These are phyloP conservation scores for Hassar affinis DNA, from an alignment of 2,113 vertebrate species.

Conservation along the genomic window DNA sequence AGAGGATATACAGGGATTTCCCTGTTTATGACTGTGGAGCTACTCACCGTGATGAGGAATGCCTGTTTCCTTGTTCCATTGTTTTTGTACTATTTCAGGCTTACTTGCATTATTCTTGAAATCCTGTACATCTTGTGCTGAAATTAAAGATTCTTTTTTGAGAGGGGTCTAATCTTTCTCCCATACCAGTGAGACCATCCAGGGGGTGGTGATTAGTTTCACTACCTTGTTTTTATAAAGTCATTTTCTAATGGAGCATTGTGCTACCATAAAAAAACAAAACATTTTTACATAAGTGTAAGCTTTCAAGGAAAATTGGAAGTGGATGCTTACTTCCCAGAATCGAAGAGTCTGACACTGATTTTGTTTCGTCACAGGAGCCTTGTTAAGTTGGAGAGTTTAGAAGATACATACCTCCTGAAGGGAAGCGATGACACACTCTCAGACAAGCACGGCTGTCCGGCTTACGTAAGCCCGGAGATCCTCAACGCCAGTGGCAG, in stretches of 20 bases:
- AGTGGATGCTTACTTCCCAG: neutral
- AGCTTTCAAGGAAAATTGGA: neutral
- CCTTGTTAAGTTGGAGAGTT: constrained; percentile 93
- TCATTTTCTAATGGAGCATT: constrained; percentile 29
- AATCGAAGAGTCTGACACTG: neutral
- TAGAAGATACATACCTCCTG: constrained; percentile 95
- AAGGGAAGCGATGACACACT: constrained; percentile 90
- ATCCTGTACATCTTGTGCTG: neutral
- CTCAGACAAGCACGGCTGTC: constrained; percentile 98
- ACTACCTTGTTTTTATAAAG: constrained; percentile 34
- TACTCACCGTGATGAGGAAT: neutral
- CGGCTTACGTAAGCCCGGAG: constrained; percentile 97
- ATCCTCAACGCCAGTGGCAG: constrained; percentile 97
- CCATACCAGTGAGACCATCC: constrained; percentile 20
- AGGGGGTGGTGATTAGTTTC: constrained; percentile 28
- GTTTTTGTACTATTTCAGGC: neutral
- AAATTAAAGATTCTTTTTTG: constrained; percentile 34
- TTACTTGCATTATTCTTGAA: constrained; percentile 10
- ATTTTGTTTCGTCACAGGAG: constrained; percentile 69
- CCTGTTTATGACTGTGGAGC: neutral
- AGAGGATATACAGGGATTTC: constrained; percentile 13
- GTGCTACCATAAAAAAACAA: neutral
- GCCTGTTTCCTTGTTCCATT: neutral
- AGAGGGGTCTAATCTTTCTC: neutral
- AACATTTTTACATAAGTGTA: neutral